Base-by-base conservation (phyloP, 2,113 vertebrate species). In the Hemiscyllium ocellatum region DNA sequence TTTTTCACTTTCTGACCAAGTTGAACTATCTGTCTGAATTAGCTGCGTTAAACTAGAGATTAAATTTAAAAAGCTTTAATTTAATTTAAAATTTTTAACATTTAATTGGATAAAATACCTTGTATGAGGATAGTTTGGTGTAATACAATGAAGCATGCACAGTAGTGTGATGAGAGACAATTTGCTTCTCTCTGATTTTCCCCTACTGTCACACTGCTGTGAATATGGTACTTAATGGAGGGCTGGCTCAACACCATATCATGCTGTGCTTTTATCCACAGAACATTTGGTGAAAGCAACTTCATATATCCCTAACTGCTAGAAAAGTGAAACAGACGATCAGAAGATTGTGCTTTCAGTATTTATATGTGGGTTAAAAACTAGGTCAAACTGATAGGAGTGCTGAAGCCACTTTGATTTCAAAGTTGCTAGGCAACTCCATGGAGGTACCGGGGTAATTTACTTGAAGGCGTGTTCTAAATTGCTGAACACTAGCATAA, bases 361-460 rank as follows among this genome's bases (percentile, higher is more conserved):
- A 26, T 26, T 76, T 95, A 26, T 47, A 37, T 29, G 2, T 70
- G 91, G 66, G 33, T 76, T 76, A 72, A 42, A 72, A 52, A 33
- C 29, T 72, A 72, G 94, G 68, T 69, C 69, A 72, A 70, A 76
- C 68, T 95, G 42, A 52, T 65, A 65, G 76, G 76, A 90, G 94
- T 76, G 68, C 89, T 24, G 19, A 66, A 93, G 29, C 42, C 68
- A 95, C 66, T 70, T 72, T 52, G 47, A 95, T 95, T 47, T 95
- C 47, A 70, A 93, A 93, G 37, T 95, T 95, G 47, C 89, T 95
- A 95, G 68, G 94, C 94, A 72, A 72, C 69, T 95, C n/a, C 22
- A 3, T 42, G 33, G 42, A 50, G 69, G 26, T 50, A 72, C 12
- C 29, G 66, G 42, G 15, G 6, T 95, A 47, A 93, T 93, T 93